Percentiles rank a stretch among this genome's conserved stretches.
Conservation (phyloP, 2,113 vertebrate genomes). For the Xenotilapia leptura region DNA sequence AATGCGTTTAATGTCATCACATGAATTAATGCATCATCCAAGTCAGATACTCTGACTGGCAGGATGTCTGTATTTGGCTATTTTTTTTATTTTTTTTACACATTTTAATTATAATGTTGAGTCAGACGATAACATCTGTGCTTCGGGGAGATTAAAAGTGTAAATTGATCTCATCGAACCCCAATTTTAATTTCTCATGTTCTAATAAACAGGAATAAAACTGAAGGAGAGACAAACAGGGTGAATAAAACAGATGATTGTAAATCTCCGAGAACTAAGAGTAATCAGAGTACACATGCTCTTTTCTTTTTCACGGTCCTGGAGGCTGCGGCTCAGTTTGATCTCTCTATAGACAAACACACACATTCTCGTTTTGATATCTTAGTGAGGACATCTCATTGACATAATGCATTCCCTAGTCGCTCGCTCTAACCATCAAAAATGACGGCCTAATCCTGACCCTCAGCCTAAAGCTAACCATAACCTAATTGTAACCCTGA, state of each 20-base stretch:
- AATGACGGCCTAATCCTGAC: neutral
- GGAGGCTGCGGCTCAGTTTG: neutral
- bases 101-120: neutral
- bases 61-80: neutral
- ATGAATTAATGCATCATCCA: neutral
- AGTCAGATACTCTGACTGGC: neutral
- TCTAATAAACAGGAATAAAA: neutral
- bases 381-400: neutral
- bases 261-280: no score
- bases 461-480: rapidly evolving
- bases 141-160: neutral
- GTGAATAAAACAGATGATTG: neutral
- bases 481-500: neutral
- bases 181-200: rapidly evolving
- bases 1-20: neutral
- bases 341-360: neutral
- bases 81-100: neutral
- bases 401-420: neutral
- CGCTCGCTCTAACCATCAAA: rapidly evolving
- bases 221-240: neutral
- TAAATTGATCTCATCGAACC: neutral
- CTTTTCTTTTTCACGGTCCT: neutral
- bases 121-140: neutral
- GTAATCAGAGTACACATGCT: neutral
- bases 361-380: rapidly evolving